Evolutionary conservation across 1,140 invertebrate genomes (phyloP).

Genomic region (Meloidogyne hapla): DNA sequence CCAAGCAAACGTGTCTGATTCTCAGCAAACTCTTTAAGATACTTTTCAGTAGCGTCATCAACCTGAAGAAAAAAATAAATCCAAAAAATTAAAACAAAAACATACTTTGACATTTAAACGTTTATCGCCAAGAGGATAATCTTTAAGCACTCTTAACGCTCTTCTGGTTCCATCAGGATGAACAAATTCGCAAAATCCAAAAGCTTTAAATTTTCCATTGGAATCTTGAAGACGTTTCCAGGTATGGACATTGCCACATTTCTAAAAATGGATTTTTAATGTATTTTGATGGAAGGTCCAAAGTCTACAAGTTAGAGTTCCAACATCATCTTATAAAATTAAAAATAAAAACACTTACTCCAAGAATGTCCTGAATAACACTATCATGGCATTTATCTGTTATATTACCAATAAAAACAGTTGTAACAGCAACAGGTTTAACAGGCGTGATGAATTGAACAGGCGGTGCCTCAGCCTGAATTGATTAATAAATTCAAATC

Average conservation of each 20-base stretch:
- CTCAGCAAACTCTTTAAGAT: constrained; percentile 30
- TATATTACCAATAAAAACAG: constrained; percentile 97
- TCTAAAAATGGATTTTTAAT: too few species aligned
- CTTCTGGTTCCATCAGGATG: constrained; percentile 89
- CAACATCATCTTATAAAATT: constrained; percentile 3
- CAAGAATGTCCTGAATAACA: constrained; percentile 87
- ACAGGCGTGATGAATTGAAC: not conserved
- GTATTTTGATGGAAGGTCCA: too few species aligned
- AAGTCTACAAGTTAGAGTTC: too few species aligned
- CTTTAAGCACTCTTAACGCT: constrained; percentile 88
- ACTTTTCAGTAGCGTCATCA: constrained; percentile 52
- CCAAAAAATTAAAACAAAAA: not conserved
- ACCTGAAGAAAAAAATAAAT: constrained; percentile 40
- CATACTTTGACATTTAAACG: constrained; percentile 70
- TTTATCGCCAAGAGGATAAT: constrained; percentile 87
- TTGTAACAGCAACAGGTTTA: constrained; percentile 69
- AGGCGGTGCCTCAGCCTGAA: constrained; percentile 11
- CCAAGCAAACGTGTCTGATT: constrained; percentile 10
- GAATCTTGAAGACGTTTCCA: constrained; percentile 93
- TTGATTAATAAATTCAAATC: not conserved
- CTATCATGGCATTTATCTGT: constrained; percentile 88
- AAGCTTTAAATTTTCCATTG: constrained; percentile 75
- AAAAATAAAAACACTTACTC: constrained; percentile 56
- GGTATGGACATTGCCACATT: constrained; percentile 83
- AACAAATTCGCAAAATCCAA: constrained; percentile 92